phyloP scores from a whole-genome alignment of 2,888 invertebrate species.

The Odiellus spinosus region DNA sequence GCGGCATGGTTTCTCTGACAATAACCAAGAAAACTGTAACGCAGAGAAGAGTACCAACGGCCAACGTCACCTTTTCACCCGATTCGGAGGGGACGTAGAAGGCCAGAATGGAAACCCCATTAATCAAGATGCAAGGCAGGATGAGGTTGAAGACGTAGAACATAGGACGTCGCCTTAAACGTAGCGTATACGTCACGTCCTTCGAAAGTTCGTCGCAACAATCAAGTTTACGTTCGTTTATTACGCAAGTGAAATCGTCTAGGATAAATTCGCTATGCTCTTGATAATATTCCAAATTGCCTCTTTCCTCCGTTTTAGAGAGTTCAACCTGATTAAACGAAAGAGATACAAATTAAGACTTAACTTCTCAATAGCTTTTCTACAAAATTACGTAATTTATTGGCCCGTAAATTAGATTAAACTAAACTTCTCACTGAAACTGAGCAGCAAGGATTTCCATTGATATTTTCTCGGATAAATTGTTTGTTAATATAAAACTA shows the following conservation, averaged over 20 bases:
- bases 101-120: constrained; percentile 63
- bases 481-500: too few species aligned
- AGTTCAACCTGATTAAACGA: constrained; percentile 48
- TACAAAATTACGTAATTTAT: too few species aligned
- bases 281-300: constrained; percentile 74
- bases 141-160: constrained; percentile 75
- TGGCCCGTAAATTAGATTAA: too few species aligned
- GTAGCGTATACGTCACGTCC: constrained; percentile 64
- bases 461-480: too few species aligned
- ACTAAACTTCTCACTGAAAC: too few species aligned
- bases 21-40: constrained; percentile 81
- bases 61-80: constrained; percentile 70
- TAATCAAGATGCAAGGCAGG: constrained; percentile 65
- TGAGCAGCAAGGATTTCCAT: too few species aligned
- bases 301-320: constrained; percentile 57
- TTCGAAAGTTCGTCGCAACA: constrained; percentile 56
- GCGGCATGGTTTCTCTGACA: constrained; percentile 65
- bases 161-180: constrained; percentile 55
- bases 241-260: constrained; percentile 53
- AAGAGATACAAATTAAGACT: too few species aligned
- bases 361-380: too few species aligned
- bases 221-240: constrained; percentile 56
- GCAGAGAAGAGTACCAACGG: constrained; percentile 68
- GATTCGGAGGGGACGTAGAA: constrained; percentile 78
- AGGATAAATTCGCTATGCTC: constrained; percentile 81